phyloP scores from a whole-genome alignment of 2,888 invertebrate species.

The Heliothis peltigera region DNA sequence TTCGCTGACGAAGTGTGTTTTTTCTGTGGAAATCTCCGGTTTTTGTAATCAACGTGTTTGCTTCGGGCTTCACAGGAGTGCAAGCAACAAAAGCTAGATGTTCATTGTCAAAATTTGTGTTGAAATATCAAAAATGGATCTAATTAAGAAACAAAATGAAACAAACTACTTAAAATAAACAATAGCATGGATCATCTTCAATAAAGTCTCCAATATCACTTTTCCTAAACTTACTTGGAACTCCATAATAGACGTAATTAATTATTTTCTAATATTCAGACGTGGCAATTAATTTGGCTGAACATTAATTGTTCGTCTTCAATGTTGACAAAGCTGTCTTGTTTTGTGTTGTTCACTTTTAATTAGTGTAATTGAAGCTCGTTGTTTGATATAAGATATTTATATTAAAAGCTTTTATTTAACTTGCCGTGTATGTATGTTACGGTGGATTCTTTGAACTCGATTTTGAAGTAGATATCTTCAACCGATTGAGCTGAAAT shows the following conservation, averaged over 20 bases:
- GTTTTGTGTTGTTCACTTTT: constrained; percentile 12
- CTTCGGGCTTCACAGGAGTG: too few relatives aligned
- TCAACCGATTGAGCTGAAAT: too few relatives aligned
- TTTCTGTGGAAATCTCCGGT: neutral
- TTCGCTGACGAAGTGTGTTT: neutral
- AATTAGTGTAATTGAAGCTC: neutral
- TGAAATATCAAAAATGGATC: neutral
- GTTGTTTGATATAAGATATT: neutral
- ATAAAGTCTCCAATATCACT: neutral
- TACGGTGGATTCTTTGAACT: too few relatives aligned
- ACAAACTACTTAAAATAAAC: neutral
- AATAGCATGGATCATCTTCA: neutral
- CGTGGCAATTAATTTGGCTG: constrained; percentile 3
- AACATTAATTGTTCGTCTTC: constrained; percentile 32
- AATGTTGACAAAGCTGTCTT: constrained; percentile 26
- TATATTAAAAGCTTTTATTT: too few relatives aligned
- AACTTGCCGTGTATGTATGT: too few relatives aligned
- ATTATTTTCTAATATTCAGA: constrained; percentile 13
- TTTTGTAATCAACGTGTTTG: too few relatives aligned
- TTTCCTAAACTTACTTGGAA: constrained; percentile 3
- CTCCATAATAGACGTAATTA: constrained; percentile 14
- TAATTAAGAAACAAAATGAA: neutral
- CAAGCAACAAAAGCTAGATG: too few relatives aligned
- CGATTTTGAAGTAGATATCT: too few relatives aligned
- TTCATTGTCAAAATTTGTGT: too few relatives aligned